Evolutionary conservation across 1,140 invertebrate species (phyloP), one percentile per base, ranked within the genome.

Genomic region (Brachionus asplanchnoidis): DNA sequence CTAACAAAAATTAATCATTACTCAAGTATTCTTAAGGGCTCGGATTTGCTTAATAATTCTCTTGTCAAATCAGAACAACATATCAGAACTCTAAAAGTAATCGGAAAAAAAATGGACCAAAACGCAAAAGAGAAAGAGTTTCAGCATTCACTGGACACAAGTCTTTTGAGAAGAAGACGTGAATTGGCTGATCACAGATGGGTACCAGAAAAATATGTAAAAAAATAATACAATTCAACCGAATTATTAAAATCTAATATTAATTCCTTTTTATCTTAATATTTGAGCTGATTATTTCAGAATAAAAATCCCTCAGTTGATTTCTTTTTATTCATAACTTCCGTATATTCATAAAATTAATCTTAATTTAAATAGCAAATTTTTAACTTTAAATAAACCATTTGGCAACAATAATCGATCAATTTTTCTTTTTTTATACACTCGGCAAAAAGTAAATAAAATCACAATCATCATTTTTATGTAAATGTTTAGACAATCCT

Each of bases 101-200:
- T 84, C 17, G 82, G 82, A 68, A 56, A 84, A 56, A 56, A 53
- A 32, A 23, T 84, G 42, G 44, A 84, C 12, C 28, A 56, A 53
- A 84, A 73, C 53, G 42, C 42, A 53, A 68, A 7, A 44, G 68
- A 70, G 32, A 84, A 84, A 73, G 68, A 84, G 46, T 36, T 56
- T 46, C 60, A 68, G 17, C 53, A 53, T 17, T 68, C 60, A 17
- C 23, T 84, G 9, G 82, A 84, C 36, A 56, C 36, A 7, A 46
- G 23, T 46, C 28, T 84, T 17, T 60, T 84, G 36, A 36, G 82
- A 56, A 26, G 65, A 50, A 28, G 82, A 50, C 82, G 82, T 23
- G 82, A 84, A 32, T 60, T 68, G n/a, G 44, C 68, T 3, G 65
- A 84, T 20, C 82, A 84, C 50, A 50, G 60, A 84, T 84, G 82